Evolutionary conservation across 1,140 invertebrate species (phyloP).

Genomic region (Archegozetes longisetosus): DNA sequence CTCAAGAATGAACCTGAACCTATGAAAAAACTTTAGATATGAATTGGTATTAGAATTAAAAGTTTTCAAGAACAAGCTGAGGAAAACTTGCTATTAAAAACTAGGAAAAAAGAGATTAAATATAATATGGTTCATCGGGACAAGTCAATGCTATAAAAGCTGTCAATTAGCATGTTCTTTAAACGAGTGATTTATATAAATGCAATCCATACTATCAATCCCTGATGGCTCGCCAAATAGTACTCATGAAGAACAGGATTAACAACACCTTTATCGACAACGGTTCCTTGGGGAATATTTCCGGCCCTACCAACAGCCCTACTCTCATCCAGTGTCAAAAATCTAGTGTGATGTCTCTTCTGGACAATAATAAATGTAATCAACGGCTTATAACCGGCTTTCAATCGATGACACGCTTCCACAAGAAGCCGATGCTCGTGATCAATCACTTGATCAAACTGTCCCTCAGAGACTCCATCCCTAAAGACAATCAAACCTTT

Average conservation of each 20-base stretch:
- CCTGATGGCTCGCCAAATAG: slow-evolving; percentile 36
- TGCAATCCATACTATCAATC: slow-evolving; percentile 53
- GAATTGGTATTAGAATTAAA: too few species aligned
- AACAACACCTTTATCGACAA: slow-evolving; percentile 19
- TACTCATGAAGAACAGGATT: slow-evolving; percentile 15
- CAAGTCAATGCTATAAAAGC: too few species aligned
- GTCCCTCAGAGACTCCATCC: slow-evolving; percentile 58
- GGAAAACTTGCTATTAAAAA: too few species aligned
- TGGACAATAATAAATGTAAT: slow-evolving; percentile 37
- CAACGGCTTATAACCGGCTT: slow-evolving; percentile 59
- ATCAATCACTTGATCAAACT: slow-evolving; percentile 27
- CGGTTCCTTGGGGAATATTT: slow-evolving; percentile 20
- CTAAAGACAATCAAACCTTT: slow-evolving; percentile 65
- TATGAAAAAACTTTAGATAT: too few species aligned
- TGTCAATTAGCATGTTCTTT: too few species aligned
- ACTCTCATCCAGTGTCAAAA: slow-evolving; percentile 1
- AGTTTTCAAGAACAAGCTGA: too few species aligned
- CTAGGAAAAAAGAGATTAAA: too few species aligned
- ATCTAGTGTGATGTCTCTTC: slow-evolving; percentile 14
- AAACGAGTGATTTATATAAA: too few species aligned
- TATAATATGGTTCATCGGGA: too few species aligned
- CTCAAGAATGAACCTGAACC: too few species aligned
- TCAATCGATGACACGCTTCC: slow-evolving; percentile 8
- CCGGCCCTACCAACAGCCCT: slow-evolving; percentile 16
- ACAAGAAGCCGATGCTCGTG: slow-evolving; percentile 18